Evolutionary conservation across 1,140 invertebrate genomes (phyloP).

Genomic region (Branchinecta lindahli): DNA sequence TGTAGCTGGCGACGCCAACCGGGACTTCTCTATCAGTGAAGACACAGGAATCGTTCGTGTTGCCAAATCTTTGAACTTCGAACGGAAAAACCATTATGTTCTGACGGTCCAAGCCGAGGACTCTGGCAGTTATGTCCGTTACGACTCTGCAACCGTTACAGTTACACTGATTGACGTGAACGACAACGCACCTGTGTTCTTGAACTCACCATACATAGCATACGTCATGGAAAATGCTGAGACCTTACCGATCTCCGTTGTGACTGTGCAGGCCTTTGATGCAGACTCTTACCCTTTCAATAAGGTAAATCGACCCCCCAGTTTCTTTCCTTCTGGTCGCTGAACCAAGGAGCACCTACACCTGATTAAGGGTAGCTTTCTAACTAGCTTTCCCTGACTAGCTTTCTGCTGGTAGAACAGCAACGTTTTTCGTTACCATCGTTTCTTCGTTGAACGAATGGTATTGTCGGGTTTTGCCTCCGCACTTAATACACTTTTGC

Average conservation of each 20-base stretch:
- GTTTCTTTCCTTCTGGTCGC: no score
- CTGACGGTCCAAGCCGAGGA: constrained; percentile 75
- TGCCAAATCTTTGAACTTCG: constrained; percentile 78
- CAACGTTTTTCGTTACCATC: no score
- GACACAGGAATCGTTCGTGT: constrained; percentile 74
- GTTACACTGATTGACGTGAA: constrained; percentile 72
- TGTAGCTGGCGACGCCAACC: constrained; percentile 69
- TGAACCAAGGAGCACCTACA: no score
- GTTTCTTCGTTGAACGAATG: no score
- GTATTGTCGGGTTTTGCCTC: no score
- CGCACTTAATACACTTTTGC: no score
- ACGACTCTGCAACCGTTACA: constrained; percentile 49
- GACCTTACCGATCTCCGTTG: constrained; percentile 32
- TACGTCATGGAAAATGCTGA: constrained; percentile 71
- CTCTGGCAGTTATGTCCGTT: constrained; percentile 47
- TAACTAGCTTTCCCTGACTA: no score
- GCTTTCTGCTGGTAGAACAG: no score
- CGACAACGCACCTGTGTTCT: constrained; percentile 81
- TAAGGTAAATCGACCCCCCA: constrained; percentile 37
- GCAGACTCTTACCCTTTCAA: constrained; percentile 80
- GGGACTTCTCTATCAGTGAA: constrained; percentile 75
- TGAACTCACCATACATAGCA: constrained; percentile 74
- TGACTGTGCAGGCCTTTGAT: constrained; percentile 64
- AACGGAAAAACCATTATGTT: constrained; percentile 64
- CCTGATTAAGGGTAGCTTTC: no score